Evolutionary conservation across 2,888 invertebrate genomes (phyloP).

Genomic region (Nasonovia ribisnigri): DNA sequence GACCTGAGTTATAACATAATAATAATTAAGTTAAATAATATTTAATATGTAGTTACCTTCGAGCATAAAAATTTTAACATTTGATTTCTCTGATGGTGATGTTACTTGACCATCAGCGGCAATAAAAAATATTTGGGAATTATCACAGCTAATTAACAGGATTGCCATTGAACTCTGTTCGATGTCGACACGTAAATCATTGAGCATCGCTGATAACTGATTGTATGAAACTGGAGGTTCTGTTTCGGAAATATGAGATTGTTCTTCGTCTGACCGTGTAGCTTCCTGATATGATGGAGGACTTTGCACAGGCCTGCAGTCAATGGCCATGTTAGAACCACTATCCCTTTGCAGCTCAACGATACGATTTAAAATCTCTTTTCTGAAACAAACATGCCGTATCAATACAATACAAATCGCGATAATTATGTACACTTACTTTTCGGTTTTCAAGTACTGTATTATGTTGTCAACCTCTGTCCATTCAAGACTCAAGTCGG

Average conservation of each 20-base stretch:
- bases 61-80: slow-evolving; percentile 55
- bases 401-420: not conserved
- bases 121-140: slow-evolving; percentile 52
- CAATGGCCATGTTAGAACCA: slow-evolving; percentile 41
- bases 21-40: not conserved
- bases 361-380: slow-evolving; percentile 53
- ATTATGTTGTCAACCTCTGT: slow-evolving; percentile 36
- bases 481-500: slow-evolving; percentile 45
- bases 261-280: slow-evolving; percentile 30
- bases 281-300: slow-evolving; percentile 61
- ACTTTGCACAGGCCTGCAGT: slow-evolving; percentile 45
- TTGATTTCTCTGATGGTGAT: slow-evolving; percentile 49
- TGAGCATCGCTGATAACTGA: slow-evolving; percentile 43
- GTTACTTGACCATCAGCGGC: slow-evolving; percentile 55
- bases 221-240: slow-evolving; percentile 33
- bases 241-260: slow-evolving; percentile 11
- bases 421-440: not conserved
- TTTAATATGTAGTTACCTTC: slow-evolving; percentile 50
- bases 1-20: not conserved
- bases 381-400: slow-evolving; percentile 25
- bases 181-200: slow-evolving; percentile 31
- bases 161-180: slow-evolving; percentile 42
- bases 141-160: slow-evolving; percentile 36
- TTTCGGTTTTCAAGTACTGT: slow-evolving; percentile 56
- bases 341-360: slow-evolving; percentile 48